Percentiles rank a stretch among this genome's conserved stretches.
phyloP scores from a whole-genome alignment of 2,797 vertebrate species.

The Microchirus variegatus region DNA sequence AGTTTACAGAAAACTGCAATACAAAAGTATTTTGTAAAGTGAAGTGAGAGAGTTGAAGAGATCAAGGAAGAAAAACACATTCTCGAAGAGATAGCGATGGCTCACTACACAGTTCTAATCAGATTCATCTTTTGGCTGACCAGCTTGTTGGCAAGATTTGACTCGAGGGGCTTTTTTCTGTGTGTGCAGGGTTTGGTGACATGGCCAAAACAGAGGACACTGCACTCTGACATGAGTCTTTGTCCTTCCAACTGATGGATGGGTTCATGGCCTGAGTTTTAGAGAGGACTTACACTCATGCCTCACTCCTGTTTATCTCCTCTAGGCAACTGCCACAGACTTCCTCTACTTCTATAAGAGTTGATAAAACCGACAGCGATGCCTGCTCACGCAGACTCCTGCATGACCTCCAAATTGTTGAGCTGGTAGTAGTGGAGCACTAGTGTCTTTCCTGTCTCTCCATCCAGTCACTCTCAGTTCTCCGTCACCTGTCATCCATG shows the following conservation, averaged over 20 bases:
- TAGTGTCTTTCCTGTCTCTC: conserved; percentile 54
- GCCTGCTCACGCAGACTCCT: conserved; percentile 46
- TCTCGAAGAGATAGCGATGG: conserved; percentile 34
- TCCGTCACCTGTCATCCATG: conserved; percentile 86
- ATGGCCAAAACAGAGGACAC: conserved; percentile 78
- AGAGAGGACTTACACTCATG: conserved; percentile 72
- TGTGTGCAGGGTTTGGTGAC: conserved; percentile 55
- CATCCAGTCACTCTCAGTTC: conserved; percentile 80
- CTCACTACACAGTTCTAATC: conserved; percentile 52
- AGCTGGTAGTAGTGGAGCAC: conserved; percentile 28
- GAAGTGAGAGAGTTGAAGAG: too few relatives aligned
- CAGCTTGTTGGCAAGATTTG: conserved; percentile 52
- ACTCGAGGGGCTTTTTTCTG: conserved; percentile 11
- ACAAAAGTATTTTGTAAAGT: too few relatives aligned
- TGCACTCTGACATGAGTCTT: conserved; percentile 86
- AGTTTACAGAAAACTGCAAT: too few relatives aligned
- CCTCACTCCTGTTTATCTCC: conserved; percentile 36
- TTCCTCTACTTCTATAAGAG: conserved; percentile 21
- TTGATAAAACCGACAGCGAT: conserved; percentile 46
- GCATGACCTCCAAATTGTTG: conserved; percentile 59
- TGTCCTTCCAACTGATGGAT: conserved; percentile 89
- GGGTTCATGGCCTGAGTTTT: conserved; percentile 73
- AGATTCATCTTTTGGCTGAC: conserved; percentile 35
- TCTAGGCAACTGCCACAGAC: conserved; percentile 21
- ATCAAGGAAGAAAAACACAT: too few relatives aligned